Percentiles rank a stretch among this genome's conserved stretches.
phyloP scores from a whole-genome alignment of 2,888 invertebrate genomes.

The Erebia palarica region DNA sequence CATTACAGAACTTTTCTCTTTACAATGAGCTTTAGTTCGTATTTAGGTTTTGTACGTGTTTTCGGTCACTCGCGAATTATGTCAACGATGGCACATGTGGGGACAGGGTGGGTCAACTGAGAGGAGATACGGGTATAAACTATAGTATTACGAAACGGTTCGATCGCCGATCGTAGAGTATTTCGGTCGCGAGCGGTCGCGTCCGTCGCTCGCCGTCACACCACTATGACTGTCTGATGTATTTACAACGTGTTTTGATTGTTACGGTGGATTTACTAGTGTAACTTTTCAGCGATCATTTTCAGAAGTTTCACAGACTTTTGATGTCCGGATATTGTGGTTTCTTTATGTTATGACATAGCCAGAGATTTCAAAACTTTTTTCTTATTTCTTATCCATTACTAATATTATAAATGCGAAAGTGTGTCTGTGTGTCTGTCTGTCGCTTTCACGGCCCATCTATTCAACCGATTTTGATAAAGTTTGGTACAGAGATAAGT shows the following conservation, averaged over 20 bases:
- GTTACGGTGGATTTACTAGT: slow-evolving; percentile 2
- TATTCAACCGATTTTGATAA: too few relatives aligned
- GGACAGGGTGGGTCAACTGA: slow-evolving; percentile 31
- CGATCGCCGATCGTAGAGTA: slow-evolving; percentile 45
- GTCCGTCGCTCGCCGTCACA: slow-evolving; percentile 51
- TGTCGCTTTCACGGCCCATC: too few relatives aligned
- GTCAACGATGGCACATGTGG: slow-evolving; percentile 42
- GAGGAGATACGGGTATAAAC: slow-evolving; percentile 47
- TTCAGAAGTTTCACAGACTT: not conserved
- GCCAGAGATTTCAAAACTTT: too few relatives aligned
- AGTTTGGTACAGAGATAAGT: too few relatives aligned
- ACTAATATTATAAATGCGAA: too few relatives aligned
- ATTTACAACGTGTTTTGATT: slow-evolving; percentile 19
- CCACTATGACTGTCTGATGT: slow-evolving; percentile 47
- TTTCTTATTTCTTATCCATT: too few relatives aligned
- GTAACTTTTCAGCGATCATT: slow-evolving; percentile 3
- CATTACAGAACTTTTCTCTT: not conserved
- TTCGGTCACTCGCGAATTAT: slow-evolving; percentile 42
- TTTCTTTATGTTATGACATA: not conserved
- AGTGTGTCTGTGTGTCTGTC: too few relatives aligned
- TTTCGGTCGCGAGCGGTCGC: slow-evolving; percentile 50
- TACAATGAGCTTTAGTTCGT: not conserved
- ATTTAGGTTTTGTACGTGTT: slow-evolving; percentile 13
- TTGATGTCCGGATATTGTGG: not conserved
- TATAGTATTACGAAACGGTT: slow-evolving; percentile 63